phyloP scores from a whole-genome alignment of 2,888 invertebrate species.

The Nomada hirtipes region DNA sequence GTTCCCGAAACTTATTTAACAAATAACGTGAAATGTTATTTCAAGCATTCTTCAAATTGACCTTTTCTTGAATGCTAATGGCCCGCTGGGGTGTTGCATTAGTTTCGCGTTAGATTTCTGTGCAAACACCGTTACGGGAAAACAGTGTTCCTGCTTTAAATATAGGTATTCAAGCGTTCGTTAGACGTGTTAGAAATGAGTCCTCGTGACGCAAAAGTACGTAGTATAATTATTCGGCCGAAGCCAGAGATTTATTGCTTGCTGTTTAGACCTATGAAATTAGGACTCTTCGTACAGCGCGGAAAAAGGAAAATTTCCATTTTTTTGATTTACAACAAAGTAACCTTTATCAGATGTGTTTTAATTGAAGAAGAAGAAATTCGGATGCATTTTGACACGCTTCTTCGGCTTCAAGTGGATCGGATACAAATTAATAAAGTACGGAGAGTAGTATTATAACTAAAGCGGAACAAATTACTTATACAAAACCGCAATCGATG shows the following conservation, averaged over 20 bases:
- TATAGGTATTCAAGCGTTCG: not conserved
- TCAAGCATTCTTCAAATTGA: not conserved
- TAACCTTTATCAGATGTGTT: no score
- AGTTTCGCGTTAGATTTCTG: not conserved
- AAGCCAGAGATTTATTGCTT: not conserved
- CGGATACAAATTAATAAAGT: conserved; percentile 11
- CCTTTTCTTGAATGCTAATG: not conserved
- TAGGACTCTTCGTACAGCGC: not conserved
- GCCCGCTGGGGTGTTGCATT: not conserved
- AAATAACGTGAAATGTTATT: not conserved
- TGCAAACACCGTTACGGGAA: not conserved
- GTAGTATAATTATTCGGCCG: conserved; percentile 25
- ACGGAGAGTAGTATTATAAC: not conserved
- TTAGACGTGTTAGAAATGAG: conserved; percentile 15
- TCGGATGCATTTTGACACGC: no score
- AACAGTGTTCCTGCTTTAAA: not conserved
- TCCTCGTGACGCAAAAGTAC: conserved; percentile 20
- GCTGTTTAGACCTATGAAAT: not conserved
- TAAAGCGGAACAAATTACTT: conserved; percentile 29
- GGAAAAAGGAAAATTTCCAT: no score
- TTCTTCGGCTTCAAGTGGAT: not conserved
- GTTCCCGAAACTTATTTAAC: not conserved
- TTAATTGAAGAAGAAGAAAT: no score
- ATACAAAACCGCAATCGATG: not conserved
- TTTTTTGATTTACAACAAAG: no score